Evolutionary conservation across 2,113 vertebrate genomes (phyloP), one percentile per base, ranked within the genome.

Genomic region (Struthidea cinerea): DNA sequence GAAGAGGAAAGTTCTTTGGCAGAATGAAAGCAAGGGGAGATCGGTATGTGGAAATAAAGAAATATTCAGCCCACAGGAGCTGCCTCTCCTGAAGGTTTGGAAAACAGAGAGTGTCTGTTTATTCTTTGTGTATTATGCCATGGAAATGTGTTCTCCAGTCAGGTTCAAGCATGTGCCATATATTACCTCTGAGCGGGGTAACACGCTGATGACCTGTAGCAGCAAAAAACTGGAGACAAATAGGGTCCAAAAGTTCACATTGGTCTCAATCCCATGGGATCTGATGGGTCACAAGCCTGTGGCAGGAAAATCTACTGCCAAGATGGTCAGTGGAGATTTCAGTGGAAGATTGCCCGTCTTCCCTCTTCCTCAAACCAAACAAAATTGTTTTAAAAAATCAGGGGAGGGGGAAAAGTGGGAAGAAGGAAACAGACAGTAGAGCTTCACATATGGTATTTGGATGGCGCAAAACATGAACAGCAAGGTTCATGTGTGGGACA

Each of bases 401-500:
- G 8, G 5, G 3, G 3, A 33, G 2, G 7, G 18, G 4, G 14
- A 1, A 42, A 79, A 59, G 56, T 33, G 9, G 18, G 33, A 57
- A 32, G 12, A 44, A 19, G 26, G 42, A 46, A 79, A 73, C 41
- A 75, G 33, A 13, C 9, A 19, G 75, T 50, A 93, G 86, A 91
- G 46, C 47, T 89, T 90, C 64, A 93, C 88, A 63, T 64, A 74
- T 21, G 41, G 76, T 82, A 69, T 94, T 96, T 93, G 85, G 89
- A 83, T 93, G n/a, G 84, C 87, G 91, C 84, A 97, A 94, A 97
- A 89, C 63, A 86, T 60, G 75, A 96, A 82, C 78, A 84, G 86
- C 87, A 82, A 93, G 84, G 87, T 96, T 96, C 44, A 47, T 78
- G 91, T 94, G 87, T 96, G 92, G 89, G 68, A 86, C 89, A 52